A percentile compares a stretch with the other conserved stretches of the same genome.
Conservation (phyloP, 2,888 invertebrate genomes). For the Tetragonisca angustula region DNA sequence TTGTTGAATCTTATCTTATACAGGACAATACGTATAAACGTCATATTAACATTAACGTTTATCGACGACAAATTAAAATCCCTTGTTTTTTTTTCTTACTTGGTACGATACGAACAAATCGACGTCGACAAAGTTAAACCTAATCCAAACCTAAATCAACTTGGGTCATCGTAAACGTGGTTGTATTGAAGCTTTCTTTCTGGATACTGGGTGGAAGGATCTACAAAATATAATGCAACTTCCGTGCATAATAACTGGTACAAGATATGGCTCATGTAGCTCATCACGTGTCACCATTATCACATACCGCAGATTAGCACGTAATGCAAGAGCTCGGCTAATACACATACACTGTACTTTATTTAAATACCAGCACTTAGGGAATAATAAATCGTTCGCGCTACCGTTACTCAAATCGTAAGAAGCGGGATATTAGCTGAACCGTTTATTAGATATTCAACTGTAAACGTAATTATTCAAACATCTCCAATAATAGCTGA, state of each 20-base stretch:
- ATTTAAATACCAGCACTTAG: not conserved
- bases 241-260: not conserved
- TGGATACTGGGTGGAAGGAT: not conserved
- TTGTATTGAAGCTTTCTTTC: not conserved
- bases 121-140: not conserved
- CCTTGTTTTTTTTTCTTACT: not conserved
- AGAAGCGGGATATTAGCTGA: not conserved
- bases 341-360: not conserved
- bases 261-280: not conserved
- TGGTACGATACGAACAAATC: not conserved
- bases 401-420: constrained; percentile 1
- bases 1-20: not conserved
- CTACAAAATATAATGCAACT: not conserved
- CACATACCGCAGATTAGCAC: constrained; percentile 6
- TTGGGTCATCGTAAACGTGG: not conserved
- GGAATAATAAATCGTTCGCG: not conserved
- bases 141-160: not conserved
- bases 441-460: not conserved
- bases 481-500: not conserved
- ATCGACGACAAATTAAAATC: not conserved
- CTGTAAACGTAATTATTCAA: constrained; percentile 3
- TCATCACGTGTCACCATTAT: constrained; percentile 4
- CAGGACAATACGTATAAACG: not conserved
- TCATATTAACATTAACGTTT: not conserved
- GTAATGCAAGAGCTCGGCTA: not conserved